A percentile compares a stretch with the other conserved stretches of the same genome.
These are phyloP conservation scores for Apostichopus californicus DNA, from an alignment of 35 echinoderm and acorn worm species.

Conservation along the genomic window DNA sequence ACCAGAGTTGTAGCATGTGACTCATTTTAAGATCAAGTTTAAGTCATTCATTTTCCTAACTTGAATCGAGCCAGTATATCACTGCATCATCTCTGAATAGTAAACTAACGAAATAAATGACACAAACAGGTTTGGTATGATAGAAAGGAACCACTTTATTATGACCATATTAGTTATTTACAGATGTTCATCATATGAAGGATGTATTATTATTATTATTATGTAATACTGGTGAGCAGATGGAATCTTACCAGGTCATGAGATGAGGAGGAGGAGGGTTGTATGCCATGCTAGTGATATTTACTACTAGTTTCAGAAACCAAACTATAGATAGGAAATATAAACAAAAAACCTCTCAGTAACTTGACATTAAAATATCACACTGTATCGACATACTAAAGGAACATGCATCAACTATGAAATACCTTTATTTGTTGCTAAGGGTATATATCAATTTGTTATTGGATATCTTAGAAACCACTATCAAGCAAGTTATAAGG, in stretches of 20 bases:
- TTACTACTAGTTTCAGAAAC: too few species aligned
- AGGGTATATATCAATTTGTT: not conserved
- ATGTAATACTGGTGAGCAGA: too few species aligned
- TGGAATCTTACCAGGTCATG: too few species aligned
- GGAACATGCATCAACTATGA: not conserved
- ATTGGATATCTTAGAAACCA: not conserved
- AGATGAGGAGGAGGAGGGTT: too few species aligned
- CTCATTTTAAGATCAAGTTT: too few species aligned
- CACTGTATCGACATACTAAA: not conserved
- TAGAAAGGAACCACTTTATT: constrained; percentile 2
- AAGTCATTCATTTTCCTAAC: too few species aligned
- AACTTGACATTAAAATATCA: too few species aligned
- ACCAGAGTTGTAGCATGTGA: too few species aligned
- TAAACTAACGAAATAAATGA: not conserved
- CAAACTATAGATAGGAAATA: too few species aligned
- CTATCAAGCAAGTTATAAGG: not conserved
- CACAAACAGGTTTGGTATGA: not conserved
- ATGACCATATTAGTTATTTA: constrained; percentile 4
- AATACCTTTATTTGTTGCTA: not conserved
- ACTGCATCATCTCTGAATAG: not conserved
- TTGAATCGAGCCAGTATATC: too few species aligned
- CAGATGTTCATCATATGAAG: constrained; percentile 24
- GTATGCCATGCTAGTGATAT: too few species aligned
- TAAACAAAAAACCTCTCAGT: too few species aligned
- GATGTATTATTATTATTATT: not conserved